Conservation (phyloP, 2,113 vertebrate genomes). For the Paraplagusia blochii region DNA sequence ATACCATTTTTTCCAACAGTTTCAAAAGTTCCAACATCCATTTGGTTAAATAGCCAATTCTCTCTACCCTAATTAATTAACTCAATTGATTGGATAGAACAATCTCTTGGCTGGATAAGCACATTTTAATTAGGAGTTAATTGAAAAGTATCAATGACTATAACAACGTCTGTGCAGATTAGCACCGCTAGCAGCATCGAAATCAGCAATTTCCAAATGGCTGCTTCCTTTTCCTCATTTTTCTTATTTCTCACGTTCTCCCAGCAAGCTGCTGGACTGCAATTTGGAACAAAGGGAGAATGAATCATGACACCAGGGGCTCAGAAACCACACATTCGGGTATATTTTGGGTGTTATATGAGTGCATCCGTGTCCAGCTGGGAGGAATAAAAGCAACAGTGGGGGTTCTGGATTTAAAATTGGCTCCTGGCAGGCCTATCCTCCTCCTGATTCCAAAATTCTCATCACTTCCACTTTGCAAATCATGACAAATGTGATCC, state of each 20-base stretch:
- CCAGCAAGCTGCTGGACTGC: constrained; percentile 18
- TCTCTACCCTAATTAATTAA: constrained; percentile 54
- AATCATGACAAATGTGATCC: constrained; percentile 13
- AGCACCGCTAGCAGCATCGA: constrained; percentile 16
- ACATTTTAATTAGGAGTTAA: constrained; percentile 63
- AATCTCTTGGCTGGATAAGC: constrained; percentile 53
- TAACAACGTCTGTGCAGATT: constrained; percentile 33
- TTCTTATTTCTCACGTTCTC: neutral
- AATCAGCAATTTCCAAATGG: constrained; percentile 6
- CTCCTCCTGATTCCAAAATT: neutral
- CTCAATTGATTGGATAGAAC: constrained; percentile 67
- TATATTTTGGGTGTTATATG: neutral
- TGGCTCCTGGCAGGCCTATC: neutral
- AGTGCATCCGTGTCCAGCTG: neutral
- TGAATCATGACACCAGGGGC: constrained; percentile 31
- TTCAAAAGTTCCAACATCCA: constrained; percentile 21
- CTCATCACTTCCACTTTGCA: constrained; percentile 1
- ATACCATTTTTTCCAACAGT: constrained; percentile 10
- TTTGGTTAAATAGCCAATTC: constrained; percentile 46
- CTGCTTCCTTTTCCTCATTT: constrained; percentile 12
- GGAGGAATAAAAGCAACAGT: neutral
- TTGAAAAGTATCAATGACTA: constrained; percentile 60
- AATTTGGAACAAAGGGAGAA: constrained; percentile 4
- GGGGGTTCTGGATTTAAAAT: neutral
- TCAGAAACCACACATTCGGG: constrained; percentile 19